phyloP scores from a whole-genome alignment of 2,888 invertebrate genomes.

The Hoplodrina ambigua region DNA sequence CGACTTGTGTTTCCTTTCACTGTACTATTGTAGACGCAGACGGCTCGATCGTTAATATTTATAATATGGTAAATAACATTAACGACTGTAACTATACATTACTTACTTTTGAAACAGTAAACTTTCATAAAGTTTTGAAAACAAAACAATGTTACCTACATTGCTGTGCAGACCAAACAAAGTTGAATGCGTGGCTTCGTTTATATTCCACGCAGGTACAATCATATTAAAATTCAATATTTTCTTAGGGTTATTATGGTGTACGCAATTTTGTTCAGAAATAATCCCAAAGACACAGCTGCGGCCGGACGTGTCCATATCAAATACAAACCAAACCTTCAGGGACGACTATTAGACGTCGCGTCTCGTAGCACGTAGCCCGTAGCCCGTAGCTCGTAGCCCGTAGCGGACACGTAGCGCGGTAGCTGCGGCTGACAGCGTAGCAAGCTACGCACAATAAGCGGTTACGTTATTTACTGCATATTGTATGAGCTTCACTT shows the following conservation, averaged over 20 bases:
- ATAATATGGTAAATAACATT: too few species aligned
- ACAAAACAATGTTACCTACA: not conserved
- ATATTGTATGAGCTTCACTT: slow-evolving; percentile 55
- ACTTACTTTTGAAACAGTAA: not conserved
- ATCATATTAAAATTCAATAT: slow-evolving; percentile 36
- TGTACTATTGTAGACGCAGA: not conserved
- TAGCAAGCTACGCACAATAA: slow-evolving; percentile 55
- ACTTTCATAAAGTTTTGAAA: not conserved
- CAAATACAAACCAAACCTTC: slow-evolving; percentile 27
- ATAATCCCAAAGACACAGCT: slow-evolving; percentile 55
- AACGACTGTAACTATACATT: not conserved
- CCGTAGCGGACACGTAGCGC: slow-evolving; percentile 42
- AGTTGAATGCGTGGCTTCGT: not conserved
- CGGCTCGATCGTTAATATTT: not conserved
- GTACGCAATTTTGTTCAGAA: slow-evolving; percentile 34
- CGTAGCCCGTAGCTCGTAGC: slow-evolving; percentile 36
- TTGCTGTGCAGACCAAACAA: not conserved
- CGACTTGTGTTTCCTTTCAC: not conserved
- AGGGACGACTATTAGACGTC: slow-evolving; percentile 27
- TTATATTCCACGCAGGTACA: slow-evolving; percentile 19
- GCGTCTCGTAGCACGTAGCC: slow-evolving; percentile 47
- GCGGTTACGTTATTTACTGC: slow-evolving; percentile 63
- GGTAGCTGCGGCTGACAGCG: slow-evolving; percentile 53
- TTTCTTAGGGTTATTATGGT: slow-evolving; percentile 38
- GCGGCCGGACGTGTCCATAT: slow-evolving; percentile 51